A percentile compares a stretch with the other conserved stretches of the same genome.
Evolutionary conservation across 2,797 vertebrate species (phyloP).

Genomic region (Rachycentron canadum): DNA sequence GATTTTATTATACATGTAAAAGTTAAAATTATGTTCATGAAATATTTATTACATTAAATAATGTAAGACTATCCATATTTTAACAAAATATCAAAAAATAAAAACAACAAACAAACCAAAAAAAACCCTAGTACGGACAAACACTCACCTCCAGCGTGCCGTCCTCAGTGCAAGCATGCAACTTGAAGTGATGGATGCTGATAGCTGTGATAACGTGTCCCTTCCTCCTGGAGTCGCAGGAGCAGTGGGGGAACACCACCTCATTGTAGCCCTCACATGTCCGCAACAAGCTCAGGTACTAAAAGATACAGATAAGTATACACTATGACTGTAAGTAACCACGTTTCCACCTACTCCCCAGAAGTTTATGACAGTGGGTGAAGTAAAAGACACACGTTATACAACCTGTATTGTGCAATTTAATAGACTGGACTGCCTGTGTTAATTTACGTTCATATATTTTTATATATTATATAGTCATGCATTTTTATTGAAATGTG

Average conservation of each 20-base stretch:
- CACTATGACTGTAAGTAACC: not conserved
- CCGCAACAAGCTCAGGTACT: constrained; percentile 95
- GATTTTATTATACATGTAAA: not conserved
- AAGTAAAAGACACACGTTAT: not conserved
- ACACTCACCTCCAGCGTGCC: constrained; percentile 91
- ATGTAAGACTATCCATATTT: not conserved
- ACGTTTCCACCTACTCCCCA: not conserved
- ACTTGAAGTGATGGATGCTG: constrained; percentile 96
- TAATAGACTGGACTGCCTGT: no score
- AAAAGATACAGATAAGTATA: not conserved
- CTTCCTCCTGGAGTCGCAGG: constrained; percentile 96
- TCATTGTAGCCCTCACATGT: constrained; percentile 97
- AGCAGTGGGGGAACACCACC: constrained; percentile 96
- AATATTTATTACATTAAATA: not conserved
- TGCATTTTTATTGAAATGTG: no score
- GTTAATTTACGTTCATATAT: no score
- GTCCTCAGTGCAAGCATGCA: constrained; percentile 96
- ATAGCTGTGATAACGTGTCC: constrained; percentile 96
- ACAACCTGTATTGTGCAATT: no score
- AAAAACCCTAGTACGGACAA: not conserved
- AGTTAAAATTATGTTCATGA: not conserved
- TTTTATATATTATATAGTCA: no score
- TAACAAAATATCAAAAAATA: no score
- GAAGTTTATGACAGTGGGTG: not conserved
- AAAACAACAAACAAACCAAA: no score